phyloP scores from a whole-genome alignment of 30 jellyfish, hydroid and myxozoan genomes.

The Aurelia sp. region DNA sequence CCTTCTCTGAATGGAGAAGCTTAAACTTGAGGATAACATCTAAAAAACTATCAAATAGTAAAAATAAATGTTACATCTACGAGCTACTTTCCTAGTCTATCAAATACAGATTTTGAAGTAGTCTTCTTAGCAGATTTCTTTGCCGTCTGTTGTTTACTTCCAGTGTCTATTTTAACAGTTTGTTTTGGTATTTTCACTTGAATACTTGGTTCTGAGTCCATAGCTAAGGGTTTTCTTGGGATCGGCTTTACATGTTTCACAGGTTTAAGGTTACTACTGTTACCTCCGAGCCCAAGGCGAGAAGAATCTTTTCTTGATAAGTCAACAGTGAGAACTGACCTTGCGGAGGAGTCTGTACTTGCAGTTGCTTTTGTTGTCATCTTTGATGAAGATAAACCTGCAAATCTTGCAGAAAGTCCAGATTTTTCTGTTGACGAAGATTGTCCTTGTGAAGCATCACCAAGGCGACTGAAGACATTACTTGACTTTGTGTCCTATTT shows the following conservation, averaged over 20 bases:
- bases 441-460: constrained; percentile 10
- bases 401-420: constrained; percentile 14
- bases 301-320: not conserved
- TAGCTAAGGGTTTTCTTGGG: constrained; percentile 63
- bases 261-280: constrained; percentile 15
- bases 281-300: constrained; percentile 3
- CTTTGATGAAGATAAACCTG: not conserved
- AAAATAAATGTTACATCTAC: not conserved
- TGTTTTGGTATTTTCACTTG: constrained; percentile 2
- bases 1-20: no score
- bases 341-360: not conserved
- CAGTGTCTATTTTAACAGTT: not conserved
- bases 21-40: no score
- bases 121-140: not conserved
- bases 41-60: not conserved
- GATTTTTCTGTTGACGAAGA: not conserved
- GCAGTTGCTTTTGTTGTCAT: not conserved
- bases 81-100: constrained; percentile 38
- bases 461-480: constrained; percentile 44
- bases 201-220: constrained; percentile 33
- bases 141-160: not conserved
- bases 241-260: constrained; percentile 49
- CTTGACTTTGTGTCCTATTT: constrained; percentile 7
- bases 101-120: constrained; percentile 37
- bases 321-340: not conserved